A percentile compares a stretch with the other conserved stretches of the same genome.
These are phyloP conservation scores for Oryzias sinensis DNA, from an alignment of 2,797 vertebrate genomes.

Conservation along the genomic window DNA sequence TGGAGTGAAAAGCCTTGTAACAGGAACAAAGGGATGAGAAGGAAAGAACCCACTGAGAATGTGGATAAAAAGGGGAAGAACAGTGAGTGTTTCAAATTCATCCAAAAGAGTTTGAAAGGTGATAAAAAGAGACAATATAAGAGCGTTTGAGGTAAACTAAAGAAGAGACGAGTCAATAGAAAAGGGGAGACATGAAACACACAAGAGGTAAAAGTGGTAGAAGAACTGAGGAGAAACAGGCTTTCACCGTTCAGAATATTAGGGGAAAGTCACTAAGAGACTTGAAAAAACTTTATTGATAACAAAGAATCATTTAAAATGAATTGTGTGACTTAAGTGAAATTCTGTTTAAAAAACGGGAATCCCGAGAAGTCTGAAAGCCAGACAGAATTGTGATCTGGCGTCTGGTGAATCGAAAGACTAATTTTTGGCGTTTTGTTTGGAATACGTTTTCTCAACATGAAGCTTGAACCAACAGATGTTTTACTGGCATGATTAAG, in stretches of 20 bases:
- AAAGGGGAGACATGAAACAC: slow-evolving; percentile 38
- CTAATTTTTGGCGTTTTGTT: background rate
- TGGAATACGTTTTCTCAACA: background rate
- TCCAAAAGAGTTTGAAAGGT: slow-evolving; percentile 31
- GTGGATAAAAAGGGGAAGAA: slow-evolving; percentile 28
- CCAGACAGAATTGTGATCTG: background rate
- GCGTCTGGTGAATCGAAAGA: background rate
- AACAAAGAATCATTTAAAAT: background rate
- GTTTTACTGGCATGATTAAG: no score
- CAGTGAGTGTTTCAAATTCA: slow-evolving; percentile 22
- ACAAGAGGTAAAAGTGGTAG: slow-evolving; percentile 18
- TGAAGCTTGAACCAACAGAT: background rate
- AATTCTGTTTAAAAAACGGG: background rate
- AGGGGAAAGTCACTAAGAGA: slow-evolving; percentile 39
- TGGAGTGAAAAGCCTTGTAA: slow-evolving; percentile 35
- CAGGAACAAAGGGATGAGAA: slow-evolving; percentile 47
- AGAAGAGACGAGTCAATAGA: slow-evolving; percentile 46
- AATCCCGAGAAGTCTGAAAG: background rate
- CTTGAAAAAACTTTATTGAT: slow-evolving; percentile 17
- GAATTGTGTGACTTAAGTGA: slow-evolving; percentile 6
- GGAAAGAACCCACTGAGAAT: slow-evolving; percentile 49
- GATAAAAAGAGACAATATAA: slow-evolving; percentile 31
- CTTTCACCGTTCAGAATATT: slow-evolving; percentile 44
- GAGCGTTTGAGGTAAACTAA: slow-evolving; percentile 10
- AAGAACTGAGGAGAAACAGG: slow-evolving; percentile 24